These are phyloP conservation scores for Muntiacus muntjak DNA, from an alignment of 2,113 vertebrate species.

Conservation along the genomic window DNA sequence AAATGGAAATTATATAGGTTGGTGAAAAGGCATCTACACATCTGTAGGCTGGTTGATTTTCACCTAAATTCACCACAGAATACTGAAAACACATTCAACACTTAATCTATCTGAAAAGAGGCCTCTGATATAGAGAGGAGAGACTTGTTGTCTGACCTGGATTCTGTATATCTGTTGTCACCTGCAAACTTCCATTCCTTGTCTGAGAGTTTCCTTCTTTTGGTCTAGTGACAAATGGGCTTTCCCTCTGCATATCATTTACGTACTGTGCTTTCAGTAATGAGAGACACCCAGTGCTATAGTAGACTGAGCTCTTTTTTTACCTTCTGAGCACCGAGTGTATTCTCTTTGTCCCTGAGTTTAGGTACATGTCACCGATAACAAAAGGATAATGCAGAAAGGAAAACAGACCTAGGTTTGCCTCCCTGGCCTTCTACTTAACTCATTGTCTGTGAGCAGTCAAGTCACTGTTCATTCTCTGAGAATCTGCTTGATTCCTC, in stretches of 20 bases:
- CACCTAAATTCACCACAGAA: background rate
- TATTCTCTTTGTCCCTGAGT: background rate
- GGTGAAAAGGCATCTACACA: background rate
- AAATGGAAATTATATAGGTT: background rate
- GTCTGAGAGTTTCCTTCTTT: background rate
- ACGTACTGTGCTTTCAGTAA: background rate
- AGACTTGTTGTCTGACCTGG: background rate
- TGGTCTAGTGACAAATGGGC: background rate
- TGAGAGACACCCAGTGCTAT: background rate
- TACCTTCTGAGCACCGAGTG: background rate
- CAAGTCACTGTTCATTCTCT: background rate
- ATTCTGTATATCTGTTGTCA: background rate
- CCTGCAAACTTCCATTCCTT: background rate
- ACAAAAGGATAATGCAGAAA: background rate
- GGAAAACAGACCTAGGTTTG: background rate
- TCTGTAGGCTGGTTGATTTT: background rate
- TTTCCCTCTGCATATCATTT: background rate
- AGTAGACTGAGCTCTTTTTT: background rate
- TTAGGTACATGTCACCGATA: background rate
- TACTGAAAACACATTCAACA: background rate
- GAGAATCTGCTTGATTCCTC: background rate
- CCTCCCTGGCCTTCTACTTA: background rate
- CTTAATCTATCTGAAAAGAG: background rate
- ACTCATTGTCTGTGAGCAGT: background rate
- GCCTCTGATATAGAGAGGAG: background rate